These are phyloP conservation scores for Lordiphosa collinella DNA, from an alignment of 1,140 invertebrate species.

Conservation along the genomic window DNA sequence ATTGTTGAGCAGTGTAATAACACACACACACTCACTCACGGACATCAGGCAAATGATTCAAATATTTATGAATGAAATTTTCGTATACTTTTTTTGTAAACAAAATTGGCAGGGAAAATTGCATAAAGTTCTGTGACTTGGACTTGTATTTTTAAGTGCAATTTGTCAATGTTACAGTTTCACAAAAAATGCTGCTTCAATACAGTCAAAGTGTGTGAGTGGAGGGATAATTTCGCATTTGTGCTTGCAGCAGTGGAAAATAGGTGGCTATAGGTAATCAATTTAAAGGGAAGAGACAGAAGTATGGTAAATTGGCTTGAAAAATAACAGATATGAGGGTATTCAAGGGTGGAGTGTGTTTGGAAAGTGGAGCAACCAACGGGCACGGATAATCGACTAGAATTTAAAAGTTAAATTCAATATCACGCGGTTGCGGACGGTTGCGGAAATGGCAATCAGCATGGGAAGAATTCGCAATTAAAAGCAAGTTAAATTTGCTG, in stretches of 20 bases:
- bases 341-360: too few species aligned
- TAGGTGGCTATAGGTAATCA: slow-evolving; percentile 3
- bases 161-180: slow-evolving; percentile 27
- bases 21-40: slow-evolving; percentile 18
- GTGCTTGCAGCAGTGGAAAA: background rate
- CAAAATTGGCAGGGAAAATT: slow-evolving; percentile 6
- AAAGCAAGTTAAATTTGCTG: too few species aligned
- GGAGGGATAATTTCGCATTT: background rate
- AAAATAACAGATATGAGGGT: background rate
- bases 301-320: background rate
- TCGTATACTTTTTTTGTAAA: slow-evolving; percentile 27
- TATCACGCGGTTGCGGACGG: too few species aligned
- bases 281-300: too few species aligned
- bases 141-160: slow-evolving; percentile 24
- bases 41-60: slow-evolving; percentile 28
- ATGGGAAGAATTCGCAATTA: too few species aligned
- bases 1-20: slow-evolving; percentile 59
- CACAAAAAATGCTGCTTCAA: slow-evolving; percentile 15
- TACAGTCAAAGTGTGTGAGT: slow-evolving; percentile 2
- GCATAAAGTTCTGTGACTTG: slow-evolving; percentile 24
- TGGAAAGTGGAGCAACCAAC: too few species aligned
- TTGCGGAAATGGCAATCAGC: too few species aligned
- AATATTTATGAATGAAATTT: slow-evolving; percentile 68
- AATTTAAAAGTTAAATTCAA: too few species aligned
- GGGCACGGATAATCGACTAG: too few species aligned